These are phyloP conservation scores for Dicentrarchus labrax DNA, from an alignment of 2,113 vertebrate genomes.

Conservation along the genomic window DNA sequence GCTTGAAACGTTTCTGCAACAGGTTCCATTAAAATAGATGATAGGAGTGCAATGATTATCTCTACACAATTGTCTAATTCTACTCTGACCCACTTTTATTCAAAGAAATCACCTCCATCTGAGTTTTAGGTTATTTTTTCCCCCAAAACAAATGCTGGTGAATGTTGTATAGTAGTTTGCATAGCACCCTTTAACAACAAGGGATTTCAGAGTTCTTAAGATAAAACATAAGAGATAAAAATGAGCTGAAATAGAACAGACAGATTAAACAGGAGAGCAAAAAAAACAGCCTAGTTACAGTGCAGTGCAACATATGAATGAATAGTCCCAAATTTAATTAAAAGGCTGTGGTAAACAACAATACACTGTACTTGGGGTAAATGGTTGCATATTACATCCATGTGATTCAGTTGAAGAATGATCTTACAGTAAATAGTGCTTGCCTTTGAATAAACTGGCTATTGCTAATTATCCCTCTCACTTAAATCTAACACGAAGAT, in stretches of 20 bases:
- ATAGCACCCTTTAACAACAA: background rate
- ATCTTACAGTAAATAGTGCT: constrained; percentile 1
- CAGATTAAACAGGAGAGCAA: background rate
- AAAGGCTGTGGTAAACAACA: background rate
- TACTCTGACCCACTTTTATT: constrained; percentile 24
- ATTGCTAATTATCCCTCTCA: constrained; percentile 27
- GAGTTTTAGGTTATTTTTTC: background rate
- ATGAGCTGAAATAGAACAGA: background rate
- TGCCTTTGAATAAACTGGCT: constrained; percentile 19
- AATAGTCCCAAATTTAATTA: background rate
- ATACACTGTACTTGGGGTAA: constrained; percentile 1
- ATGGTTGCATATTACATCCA: constrained; percentile 1
- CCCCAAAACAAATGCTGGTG: background rate
- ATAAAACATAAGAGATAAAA: background rate
- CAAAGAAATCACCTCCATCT: background rate
- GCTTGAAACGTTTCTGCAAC: constrained; percentile 78
- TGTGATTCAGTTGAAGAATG: constrained; percentile 21
- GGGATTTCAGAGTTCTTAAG: background rate
- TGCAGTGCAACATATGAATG: background rate
- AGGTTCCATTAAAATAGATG: constrained; percentile 57
- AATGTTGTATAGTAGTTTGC: background rate
- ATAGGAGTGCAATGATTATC: constrained; percentile 1
- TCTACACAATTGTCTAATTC: constrained; percentile 42
- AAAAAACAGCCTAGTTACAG: background rate
- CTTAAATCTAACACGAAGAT: background rate